Evolutionary conservation across 2,113 vertebrate genomes (phyloP), one percentile per base, ranked within the genome.

Genomic region (Mirounga angustirostris): DNA sequence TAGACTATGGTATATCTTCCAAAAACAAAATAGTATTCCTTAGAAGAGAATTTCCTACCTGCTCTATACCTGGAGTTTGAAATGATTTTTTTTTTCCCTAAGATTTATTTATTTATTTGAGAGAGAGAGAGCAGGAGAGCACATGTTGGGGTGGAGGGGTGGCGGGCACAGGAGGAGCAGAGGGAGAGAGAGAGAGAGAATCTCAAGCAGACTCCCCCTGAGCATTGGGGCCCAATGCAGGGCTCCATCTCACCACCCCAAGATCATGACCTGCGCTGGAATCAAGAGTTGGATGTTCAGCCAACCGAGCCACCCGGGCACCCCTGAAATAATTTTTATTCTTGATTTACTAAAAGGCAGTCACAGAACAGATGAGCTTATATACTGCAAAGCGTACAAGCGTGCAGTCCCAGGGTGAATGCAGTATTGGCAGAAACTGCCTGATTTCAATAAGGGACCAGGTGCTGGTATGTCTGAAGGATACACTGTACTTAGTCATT

Each of bases 331-430:
- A 50, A 50, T 78, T 78, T 78, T 78, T 50, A 15, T 30, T 50
- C 19, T 59, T 73, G 16, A 56, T 50, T 95, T 94, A 58, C 52
- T 80, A 63, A 54, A 91, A 86, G 11, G 33, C 28, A 7, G 12
- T 28, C 59, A 85, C 15, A 43, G 61, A 84, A 59, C 0, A 40
- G 50, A 24, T 46, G 12, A 52, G 21, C 16, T 22, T 43, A 50
- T 19, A 14, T 3, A 30, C n/a, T 54, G 13, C 5, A 36, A 16
- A 71, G 6, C 56, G 11, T 3, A 16, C 1, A 0, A 78, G 2
- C 11, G 7, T 2, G 6, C 4, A 26, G 24, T 26, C 8, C 28
- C 46, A 26, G 11, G 28, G 56, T 28, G 46, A 84, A 79, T 22
- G 26, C 0, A 7, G 86, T 33, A 13, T 19, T 4, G 28, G 28